These are phyloP conservation scores for Tenthredo notha DNA, from an alignment of 2,888 invertebrate genomes.

Conservation along the genomic window DNA sequence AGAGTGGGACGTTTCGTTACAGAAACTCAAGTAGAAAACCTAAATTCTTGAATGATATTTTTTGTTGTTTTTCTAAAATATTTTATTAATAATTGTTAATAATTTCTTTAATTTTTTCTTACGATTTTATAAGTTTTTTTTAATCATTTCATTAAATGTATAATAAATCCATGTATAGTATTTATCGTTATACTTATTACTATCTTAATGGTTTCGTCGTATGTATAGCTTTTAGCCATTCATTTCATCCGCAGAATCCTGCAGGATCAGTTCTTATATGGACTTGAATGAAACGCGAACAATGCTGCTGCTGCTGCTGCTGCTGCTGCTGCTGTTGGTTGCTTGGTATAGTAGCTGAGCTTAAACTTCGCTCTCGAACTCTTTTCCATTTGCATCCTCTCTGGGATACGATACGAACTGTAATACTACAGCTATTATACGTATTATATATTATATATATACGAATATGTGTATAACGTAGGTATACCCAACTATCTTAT, in stretches of 20 bases:
- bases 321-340: not conserved
- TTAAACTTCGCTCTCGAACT: not conserved
- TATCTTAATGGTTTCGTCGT: not conserved
- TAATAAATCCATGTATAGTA: not conserved
- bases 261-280: slow-evolving; percentile 32
- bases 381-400: slow-evolving; percentile 29
- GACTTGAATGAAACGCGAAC: slow-evolving; percentile 42
- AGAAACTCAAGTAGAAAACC: not conserved
- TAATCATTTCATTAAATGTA: not conserved
- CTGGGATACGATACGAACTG: not conserved
- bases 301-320: not conserved
- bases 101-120: not conserved
- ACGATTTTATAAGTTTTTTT: not conserved
- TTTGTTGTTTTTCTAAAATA: not conserved
- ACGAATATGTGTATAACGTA: not conserved
- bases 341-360: not conserved
- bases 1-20: not conserved
- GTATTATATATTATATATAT: not conserved
- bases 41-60: not conserved
- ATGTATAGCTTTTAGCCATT: not conserved
- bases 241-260: not conserved
- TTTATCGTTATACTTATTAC: not conserved
- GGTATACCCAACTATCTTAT: not conserved
- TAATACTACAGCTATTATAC: not conserved
- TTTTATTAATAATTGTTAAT: not conserved